Base-by-base conservation (phyloP, 1,140 invertebrate species). In the Drosophila ananassae region DNA sequence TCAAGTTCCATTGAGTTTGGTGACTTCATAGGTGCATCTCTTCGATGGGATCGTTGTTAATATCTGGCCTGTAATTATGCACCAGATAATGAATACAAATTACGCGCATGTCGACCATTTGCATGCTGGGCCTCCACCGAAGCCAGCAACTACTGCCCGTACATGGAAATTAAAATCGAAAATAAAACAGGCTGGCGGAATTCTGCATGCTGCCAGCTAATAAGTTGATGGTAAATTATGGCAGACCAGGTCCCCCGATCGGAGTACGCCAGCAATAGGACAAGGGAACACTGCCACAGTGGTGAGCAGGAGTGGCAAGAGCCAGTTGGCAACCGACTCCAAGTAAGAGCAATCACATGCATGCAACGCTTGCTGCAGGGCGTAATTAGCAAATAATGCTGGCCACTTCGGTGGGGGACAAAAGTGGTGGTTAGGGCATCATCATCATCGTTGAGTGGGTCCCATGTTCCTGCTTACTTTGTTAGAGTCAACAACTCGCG, bases 21-120 rank as follows among this genome's bases (percentile, higher is more conserved):
- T 21, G 13, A 44, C 13, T 21, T 3, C 12, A 37, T 34, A 44
- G 41, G 10, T 17, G 41, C 13, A 8, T 21, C 6, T 21, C 17
- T 13, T 44, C 41, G 41, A 6, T 17, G 41, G 41, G 41, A 44
- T 21, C 13, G 41, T 44, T 44, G 44, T 10, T 47, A 17, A 22
- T 47, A 66, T 66, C 37, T 64, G n/a, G 48, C 69, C 64, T 73
- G 55, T 73, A 87, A 89, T 87, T 89, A 89, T 89, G 79, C 83
- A 79, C 82, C 83, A 67, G 75, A 89, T 87, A 87, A 87, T 89
- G 79, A 89, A 89, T 87, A 87, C 77, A 87, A 87, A 87, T 87
- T 87, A 83, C 67, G 75, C 64, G 59, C 82, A 78, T 85, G 83
- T 87, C 74, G 78, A 52, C 61, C 78, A 71, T 69, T 66, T 52